phyloP scores from a whole-genome alignment of 92 coral and sea anemone genomes.

The Meandrina meandrites region DNA sequence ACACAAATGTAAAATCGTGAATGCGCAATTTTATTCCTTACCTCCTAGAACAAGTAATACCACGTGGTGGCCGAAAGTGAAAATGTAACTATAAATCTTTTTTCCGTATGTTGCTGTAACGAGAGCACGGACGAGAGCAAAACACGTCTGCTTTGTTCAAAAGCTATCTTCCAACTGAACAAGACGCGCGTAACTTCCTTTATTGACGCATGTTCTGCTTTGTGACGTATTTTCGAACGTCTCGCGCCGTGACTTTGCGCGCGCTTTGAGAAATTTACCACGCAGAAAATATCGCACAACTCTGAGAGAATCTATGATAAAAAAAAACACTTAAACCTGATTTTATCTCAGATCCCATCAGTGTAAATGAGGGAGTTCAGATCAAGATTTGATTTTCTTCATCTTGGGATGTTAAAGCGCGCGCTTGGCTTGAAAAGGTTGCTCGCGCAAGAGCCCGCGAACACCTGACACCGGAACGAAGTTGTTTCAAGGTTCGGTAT shows the following conservation, averaged over 20 bases:
- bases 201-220: conserved; percentile 9
- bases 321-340: background rate
- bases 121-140: background rate
- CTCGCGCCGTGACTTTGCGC: conserved; percentile 7
- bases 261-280: background rate
- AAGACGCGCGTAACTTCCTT: background rate
- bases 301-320: background rate
- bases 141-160: background rate
- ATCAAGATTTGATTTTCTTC: background rate
- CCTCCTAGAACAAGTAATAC: background rate
- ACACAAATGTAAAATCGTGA: background rate
- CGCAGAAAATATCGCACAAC: background rate
- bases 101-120: no score
- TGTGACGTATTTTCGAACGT: conserved; percentile 14
- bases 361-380: background rate
- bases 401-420: background rate
- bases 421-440: background rate
- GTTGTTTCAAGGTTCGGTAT: no score
- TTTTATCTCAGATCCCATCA: background rate
- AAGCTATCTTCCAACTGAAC: background rate
- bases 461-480: background rate
- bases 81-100: background rate
- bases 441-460: background rate
- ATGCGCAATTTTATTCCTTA: background rate
- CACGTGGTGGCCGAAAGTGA: background rate